phyloP scores from a whole-genome alignment of 1,140 invertebrate species.

The Steinernema feltiae region DNA sequence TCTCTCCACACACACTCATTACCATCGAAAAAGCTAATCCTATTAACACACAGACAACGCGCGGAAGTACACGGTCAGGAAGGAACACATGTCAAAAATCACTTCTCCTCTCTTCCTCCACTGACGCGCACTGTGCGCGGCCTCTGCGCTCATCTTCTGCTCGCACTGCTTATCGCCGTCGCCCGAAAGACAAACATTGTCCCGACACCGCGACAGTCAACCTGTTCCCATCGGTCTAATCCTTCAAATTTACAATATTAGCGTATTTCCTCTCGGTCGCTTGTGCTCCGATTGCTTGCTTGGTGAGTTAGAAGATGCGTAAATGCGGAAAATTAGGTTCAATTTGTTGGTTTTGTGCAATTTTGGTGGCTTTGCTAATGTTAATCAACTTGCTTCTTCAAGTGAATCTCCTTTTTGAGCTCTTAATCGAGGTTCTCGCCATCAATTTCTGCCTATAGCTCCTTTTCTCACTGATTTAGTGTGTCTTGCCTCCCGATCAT shows the following conservation, averaged over 20 bases:
- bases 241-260: conserved; percentile 4
- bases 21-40: not conserved
- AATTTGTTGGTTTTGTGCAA: too few relatives aligned
- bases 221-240: not conserved
- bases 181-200: not conserved
- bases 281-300: not conserved
- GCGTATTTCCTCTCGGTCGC: not conserved
- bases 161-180: not conserved
- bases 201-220: not conserved
- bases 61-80: not conserved
- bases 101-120: too few relatives aligned
- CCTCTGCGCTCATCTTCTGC: too few relatives aligned
- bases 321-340: too few relatives aligned
- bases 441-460: too few relatives aligned
- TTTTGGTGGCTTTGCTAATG: too few relatives aligned
- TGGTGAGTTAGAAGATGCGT: not conserved
- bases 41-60: not conserved
- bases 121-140: too few relatives aligned
- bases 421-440: too few relatives aligned
- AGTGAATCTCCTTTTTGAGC: too few relatives aligned
- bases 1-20: not conserved
- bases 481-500: too few relatives aligned
- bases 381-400: too few relatives aligned
- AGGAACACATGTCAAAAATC: conserved; percentile 1
- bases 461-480: too few relatives aligned